phyloP scores from a whole-genome alignment of 2,888 invertebrate species.

The Mayetiola destructor region DNA sequence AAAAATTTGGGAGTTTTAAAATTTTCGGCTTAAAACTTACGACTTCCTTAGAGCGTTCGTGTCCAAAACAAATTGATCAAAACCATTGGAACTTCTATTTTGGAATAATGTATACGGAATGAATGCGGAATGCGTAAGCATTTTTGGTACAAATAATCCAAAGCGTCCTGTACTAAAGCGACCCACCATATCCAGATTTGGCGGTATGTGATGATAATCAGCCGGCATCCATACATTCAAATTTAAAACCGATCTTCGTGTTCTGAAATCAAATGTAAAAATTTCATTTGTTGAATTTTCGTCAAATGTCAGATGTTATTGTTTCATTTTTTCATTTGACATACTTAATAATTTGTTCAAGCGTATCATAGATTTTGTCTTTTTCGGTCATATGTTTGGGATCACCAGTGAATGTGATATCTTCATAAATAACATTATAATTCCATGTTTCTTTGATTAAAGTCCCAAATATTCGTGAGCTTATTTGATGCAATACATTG shows the following conservation, averaged over 20 bases:
- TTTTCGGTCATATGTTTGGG: background rate
- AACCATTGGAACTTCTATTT: conserved; percentile 21
- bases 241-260: conserved; percentile 42
- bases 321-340: background rate
- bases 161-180: conserved; percentile 42
- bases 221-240: conserved; percentile 57
- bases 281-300: background rate
- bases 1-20: conserved; percentile 16
- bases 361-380: background rate
- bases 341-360: conserved; percentile 2
- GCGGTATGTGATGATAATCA: conserved; percentile 39
- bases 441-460: conserved; percentile 39
- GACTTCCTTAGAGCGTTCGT: conserved; percentile 17
- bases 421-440: conserved; percentile 32
- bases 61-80: conserved; percentile 8
- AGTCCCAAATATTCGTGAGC: conserved; percentile 43
- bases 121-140: conserved; percentile 23
- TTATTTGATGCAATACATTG: conserved; percentile 41
- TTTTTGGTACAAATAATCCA: conserved; percentile 48
- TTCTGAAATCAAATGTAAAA: background rate
- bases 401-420: background rate
- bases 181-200: conserved; percentile 39
- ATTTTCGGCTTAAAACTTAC: background rate
- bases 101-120: conserved; percentile 25
- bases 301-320: background rate